A percentile compares a stretch with the other conserved stretches of the same genome.
Conservation (phyloP, 2,888 invertebrate species). For the Keiferia lycopersicella region DNA sequence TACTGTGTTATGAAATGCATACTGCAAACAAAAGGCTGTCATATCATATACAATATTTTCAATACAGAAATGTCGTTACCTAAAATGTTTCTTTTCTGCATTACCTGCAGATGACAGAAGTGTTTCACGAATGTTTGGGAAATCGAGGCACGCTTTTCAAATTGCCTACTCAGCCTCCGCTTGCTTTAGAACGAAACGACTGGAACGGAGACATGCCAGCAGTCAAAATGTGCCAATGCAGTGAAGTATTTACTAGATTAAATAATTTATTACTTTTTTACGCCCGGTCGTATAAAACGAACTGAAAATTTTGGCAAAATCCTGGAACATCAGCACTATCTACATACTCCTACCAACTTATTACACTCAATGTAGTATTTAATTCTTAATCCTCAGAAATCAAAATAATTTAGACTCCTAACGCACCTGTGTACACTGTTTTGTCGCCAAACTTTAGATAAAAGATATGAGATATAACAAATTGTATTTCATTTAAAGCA, state of each 20-base stretch:
- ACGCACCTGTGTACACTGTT: no score
- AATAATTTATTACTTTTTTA: conserved; percentile 3
- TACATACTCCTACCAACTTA: not conserved
- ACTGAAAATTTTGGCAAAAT: not conserved
- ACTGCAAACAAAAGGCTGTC: not conserved
- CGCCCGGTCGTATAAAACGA: not conserved
- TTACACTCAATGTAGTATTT: not conserved
- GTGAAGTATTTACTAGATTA: not conserved
- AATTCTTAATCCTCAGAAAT: no score
- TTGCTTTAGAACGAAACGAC: not conserved
- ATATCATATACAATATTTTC: not conserved
- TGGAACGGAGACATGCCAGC: not conserved
- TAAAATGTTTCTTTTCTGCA: conserved; percentile 12
- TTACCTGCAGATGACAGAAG: conserved; percentile 27
- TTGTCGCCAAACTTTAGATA: no score
- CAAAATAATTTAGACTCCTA: no score
- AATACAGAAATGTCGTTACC: not conserved
- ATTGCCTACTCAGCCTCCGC: conserved; percentile 7
- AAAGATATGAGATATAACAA: no score
- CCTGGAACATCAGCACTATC: not conserved
- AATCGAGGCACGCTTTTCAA: conserved; percentile 5
- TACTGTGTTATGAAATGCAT: no score
- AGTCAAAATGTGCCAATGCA: not conserved
- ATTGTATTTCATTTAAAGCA: no score
- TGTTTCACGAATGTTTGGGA: conserved; percentile 23